Percentiles rank a stretch among this genome's conserved stretches.
phyloP scores from a whole-genome alignment of 2,888 invertebrate species.

The Agrotis puta region DNA sequence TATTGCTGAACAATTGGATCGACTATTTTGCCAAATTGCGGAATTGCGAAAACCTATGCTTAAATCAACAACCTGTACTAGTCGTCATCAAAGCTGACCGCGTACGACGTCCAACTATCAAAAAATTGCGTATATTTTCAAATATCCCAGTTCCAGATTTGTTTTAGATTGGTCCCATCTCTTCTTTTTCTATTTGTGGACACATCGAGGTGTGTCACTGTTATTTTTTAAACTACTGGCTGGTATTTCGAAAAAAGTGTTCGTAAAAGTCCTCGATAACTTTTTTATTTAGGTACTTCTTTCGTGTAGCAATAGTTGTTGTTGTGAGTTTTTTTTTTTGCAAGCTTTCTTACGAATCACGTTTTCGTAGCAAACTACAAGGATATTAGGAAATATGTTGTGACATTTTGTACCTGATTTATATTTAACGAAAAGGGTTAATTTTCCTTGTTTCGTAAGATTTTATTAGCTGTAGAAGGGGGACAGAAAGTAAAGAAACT shows the following conservation, averaged over 20 bases:
- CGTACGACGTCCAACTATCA: no score
- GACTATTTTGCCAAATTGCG: no score
- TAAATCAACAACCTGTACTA: no score
- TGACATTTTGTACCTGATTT: background rate
- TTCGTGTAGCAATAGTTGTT: slow-evolving; percentile 4
- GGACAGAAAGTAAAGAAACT: no score
- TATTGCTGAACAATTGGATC: no score
- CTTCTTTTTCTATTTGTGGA: slow-evolving; percentile 31
- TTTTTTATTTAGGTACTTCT: slow-evolving; percentile 20
- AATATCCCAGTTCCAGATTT: slow-evolving; percentile 22
- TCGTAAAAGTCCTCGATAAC: slow-evolving; percentile 6
- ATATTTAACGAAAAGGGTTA: no score
- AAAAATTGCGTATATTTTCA: slow-evolving; percentile 13
- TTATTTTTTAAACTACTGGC: slow-evolving; percentile 38
- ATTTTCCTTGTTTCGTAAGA: no score
- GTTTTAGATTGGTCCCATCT: slow-evolving; percentile 1
- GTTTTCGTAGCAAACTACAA: slow-evolving; percentile 14
- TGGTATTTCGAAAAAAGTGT: slow-evolving; percentile 34
- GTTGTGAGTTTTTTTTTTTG: slow-evolving; percentile 7
- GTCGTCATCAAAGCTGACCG: background rate
- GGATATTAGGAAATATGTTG: slow-evolving; percentile 17
- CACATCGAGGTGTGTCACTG: background rate
- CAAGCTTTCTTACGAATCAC: background rate
- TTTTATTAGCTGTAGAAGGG: no score
- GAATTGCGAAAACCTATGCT: no score